These are phyloP conservation scores for Leucoraja ocellata DNA, from an alignment of 2,797 vertebrate species.

Conservation along the genomic window DNA sequence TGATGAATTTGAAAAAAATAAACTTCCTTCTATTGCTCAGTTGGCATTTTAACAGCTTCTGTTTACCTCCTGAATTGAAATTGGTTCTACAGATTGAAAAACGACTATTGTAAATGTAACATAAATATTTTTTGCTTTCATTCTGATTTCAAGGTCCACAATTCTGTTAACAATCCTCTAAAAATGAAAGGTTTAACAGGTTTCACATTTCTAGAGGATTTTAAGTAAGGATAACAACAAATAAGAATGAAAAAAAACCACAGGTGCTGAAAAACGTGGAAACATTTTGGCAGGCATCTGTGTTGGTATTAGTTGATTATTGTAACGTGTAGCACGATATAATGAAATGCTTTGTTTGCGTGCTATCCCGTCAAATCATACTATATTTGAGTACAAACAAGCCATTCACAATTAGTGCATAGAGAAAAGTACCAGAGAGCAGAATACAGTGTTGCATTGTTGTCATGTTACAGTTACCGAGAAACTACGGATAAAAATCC, in stretches of 20 bases:
- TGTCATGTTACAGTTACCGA: no score
- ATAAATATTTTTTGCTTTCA: neutral
- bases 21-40: neutral
- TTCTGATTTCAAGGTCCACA: neutral
- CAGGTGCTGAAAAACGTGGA: no score
- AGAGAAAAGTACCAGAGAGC: no score
- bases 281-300: no score
- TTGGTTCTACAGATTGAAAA: constrained; percentile 26
- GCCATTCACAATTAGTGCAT: no score
- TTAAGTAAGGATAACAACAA: neutral
- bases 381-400: no score
- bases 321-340: no score
- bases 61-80: constrained; percentile 11
- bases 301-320: no score
- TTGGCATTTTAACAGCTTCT: constrained; percentile 1
- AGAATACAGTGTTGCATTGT: no score
- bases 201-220: neutral
- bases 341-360: no score
- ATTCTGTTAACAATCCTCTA: neutral
- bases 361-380: no score
- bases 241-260: neutral
- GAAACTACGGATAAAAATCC: no score
- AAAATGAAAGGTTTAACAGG: neutral
- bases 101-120: neutral
- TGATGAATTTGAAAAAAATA: neutral